Evolutionary conservation across 2,888 invertebrate species (phyloP).

Genomic region (Pollenia griseotomentosa): DNA sequence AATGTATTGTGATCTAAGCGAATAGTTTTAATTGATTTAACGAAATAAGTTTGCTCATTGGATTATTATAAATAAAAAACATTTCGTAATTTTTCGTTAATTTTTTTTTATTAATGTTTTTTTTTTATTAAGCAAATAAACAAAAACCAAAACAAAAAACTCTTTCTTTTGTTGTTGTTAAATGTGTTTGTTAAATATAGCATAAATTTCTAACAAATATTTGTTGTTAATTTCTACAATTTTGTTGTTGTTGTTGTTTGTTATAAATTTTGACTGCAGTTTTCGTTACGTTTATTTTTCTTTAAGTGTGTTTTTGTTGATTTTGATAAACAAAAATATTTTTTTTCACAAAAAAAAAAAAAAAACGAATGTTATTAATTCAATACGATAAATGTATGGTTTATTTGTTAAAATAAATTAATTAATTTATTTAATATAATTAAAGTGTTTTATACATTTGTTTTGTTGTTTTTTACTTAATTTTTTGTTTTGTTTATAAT

Average conservation of each 20-base stretch:
- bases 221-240: conserved; percentile 59
- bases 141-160: conserved; percentile 59
- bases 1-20: too few relatives aligned
- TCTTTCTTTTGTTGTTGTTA: conserved; percentile 38
- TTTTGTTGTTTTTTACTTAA: conserved; percentile 52
- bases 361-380: conserved; percentile 46
- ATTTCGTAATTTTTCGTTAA: conserved; percentile 39
- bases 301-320: conserved; percentile 1
- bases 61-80: conserved; percentile 50
- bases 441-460: conserved; percentile 73
- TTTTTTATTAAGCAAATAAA: conserved; percentile 60
- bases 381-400: conserved; percentile 65
- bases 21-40: neutral
- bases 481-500: conserved; percentile 58
- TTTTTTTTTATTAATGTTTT: conserved; percentile 55
- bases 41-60: neutral
- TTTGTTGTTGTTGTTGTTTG: conserved; percentile 49
- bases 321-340: neutral
- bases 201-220: conserved; percentile 66
- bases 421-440: conserved; percentile 70
- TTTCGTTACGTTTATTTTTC: conserved; percentile 55
- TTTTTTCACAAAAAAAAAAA: conserved; percentile 11
- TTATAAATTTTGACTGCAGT: conserved; percentile 50
- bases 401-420: conserved; percentile 70
- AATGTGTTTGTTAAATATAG: conserved; percentile 49